These are phyloP conservation scores for Xiphorhynchus elegans DNA, from an alignment of 2,113 vertebrate species.

Conservation along the genomic window DNA sequence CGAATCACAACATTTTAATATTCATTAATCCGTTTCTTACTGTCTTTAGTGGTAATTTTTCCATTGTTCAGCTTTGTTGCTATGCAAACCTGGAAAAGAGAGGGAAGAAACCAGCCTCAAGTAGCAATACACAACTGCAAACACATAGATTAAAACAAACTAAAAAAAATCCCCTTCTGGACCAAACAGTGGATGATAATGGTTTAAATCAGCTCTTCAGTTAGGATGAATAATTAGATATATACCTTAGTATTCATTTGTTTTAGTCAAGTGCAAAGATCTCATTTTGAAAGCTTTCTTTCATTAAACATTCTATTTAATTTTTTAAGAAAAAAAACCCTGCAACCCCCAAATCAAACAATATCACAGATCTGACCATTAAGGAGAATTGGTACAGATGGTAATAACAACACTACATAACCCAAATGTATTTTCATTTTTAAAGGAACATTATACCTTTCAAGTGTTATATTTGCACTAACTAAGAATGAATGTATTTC, in stretches of 20 bases:
- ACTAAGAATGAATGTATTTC: background rate
- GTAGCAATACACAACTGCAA: background rate
- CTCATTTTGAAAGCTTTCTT: background rate
- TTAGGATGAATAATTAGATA: background rate
- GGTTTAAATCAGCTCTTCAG: background rate
- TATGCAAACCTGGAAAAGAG: constrained; percentile 24
- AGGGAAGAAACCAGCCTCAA: background rate
- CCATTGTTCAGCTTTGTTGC: constrained; percentile 39
- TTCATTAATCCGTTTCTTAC: constrained; percentile 53
- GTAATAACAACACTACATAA: background rate
- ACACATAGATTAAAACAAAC: background rate
- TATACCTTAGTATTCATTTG: background rate
- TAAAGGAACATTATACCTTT: background rate
- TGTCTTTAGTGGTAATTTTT: constrained; percentile 46
- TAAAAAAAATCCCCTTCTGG: background rate
- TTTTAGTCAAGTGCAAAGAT: background rate
- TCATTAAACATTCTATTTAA: background rate
- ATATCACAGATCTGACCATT: background rate
- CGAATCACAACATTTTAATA: constrained; percentile 72
- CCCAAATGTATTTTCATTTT: background rate
- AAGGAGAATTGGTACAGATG: background rate
- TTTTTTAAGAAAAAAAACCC: background rate
- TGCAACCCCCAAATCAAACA: background rate
- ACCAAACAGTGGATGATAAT: background rate
- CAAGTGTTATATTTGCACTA: background rate